Base-by-base conservation (phyloP, 2,113 vertebrate species). In the Tupaia chinensis region DNA sequence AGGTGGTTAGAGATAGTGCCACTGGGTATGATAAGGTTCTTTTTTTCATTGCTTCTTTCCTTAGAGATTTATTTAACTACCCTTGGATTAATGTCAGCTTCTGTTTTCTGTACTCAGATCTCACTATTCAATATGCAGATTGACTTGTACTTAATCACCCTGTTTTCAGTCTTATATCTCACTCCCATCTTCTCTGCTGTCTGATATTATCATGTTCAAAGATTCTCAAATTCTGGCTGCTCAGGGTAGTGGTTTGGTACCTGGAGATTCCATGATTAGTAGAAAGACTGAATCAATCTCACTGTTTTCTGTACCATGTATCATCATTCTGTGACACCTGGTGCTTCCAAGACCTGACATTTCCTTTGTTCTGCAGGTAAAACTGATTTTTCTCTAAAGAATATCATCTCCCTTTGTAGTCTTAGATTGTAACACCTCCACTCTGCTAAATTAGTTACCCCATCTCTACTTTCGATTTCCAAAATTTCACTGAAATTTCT, bases 391-490 rank as follows among this genome's bases (percentile, higher is more conserved):
- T 91, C 58, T 91, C 34, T 89, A 68, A 70, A 54, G 25, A 93
- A 80, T 90, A 27, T 53, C 14, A 88, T 69, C 16, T 77, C 5
- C 22, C 13, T 90, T 14, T 85, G 4, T 32, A 82, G 82, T 91
- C 87, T 89, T 88, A 96, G 32, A 93, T 79, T 56, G 20, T 73
- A 91, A 63, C n/a, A 58, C 17, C 22, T 95, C 27, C 29, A 87
- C 29, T 95, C 27, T 96, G 44, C 61, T 90, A 74, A 96, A 87
- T 82, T 88, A 87, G 34, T 94, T 92, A 78, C n/a, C 17, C 91
- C 19, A 65, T n/a, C 44, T 89, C 68, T 89, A 78, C 54, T 91
- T 94, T 93, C 44, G 84, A 60, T 85, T 91, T 89, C 25, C 68
- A 68, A 91, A 74, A 60, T 89, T 94, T 95, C 20, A 61, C 79